Evolutionary conservation across 1,140 invertebrate species (phyloP).

Genomic region (Amyelois transitella): DNA sequence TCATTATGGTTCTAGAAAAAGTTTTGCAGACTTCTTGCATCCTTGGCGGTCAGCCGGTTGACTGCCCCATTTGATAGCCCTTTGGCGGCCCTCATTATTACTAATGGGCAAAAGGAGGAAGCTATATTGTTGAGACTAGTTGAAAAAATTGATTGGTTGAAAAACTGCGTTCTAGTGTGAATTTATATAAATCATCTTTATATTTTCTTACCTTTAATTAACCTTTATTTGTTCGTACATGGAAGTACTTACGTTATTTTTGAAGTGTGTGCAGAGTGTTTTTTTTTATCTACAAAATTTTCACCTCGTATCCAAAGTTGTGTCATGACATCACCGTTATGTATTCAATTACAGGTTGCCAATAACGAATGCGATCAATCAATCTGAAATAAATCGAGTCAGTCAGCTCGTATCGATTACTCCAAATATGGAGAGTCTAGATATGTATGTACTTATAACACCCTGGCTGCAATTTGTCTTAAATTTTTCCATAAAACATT

Average conservation of each 20-base stretch:
- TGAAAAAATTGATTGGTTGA: too few relatives aligned
- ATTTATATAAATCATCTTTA: too few relatives aligned
- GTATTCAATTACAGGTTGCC: constrained; percentile 12
- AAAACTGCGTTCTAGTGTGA: too few relatives aligned
- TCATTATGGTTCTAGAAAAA: background rate
- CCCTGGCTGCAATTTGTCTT: too few relatives aligned
- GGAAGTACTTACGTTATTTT: too few relatives aligned
- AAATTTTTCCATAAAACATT: too few relatives aligned
- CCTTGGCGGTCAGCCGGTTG: constrained; percentile 50
- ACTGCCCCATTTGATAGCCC: constrained; percentile 38
- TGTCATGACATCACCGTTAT: background rate
- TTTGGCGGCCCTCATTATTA: constrained; percentile 24
- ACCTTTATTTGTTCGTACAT: too few relatives aligned
- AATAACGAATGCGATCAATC: constrained; percentile 13
- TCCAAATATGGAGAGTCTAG: background rate
- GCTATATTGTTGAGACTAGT: background rate
- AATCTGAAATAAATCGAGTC: constrained; percentile 8
- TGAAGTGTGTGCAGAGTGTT: too few relatives aligned
- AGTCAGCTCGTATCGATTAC: background rate
- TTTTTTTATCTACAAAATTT: too few relatives aligned
- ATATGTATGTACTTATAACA: too few relatives aligned
- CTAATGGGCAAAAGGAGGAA: constrained; percentile 42
- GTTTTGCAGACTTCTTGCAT: constrained; percentile 38
- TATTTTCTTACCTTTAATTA: too few relatives aligned
- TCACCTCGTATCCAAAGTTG: too few relatives aligned